phyloP scores from a whole-genome alignment of 2,888 invertebrate species.

The Furcula furcula region DNA sequence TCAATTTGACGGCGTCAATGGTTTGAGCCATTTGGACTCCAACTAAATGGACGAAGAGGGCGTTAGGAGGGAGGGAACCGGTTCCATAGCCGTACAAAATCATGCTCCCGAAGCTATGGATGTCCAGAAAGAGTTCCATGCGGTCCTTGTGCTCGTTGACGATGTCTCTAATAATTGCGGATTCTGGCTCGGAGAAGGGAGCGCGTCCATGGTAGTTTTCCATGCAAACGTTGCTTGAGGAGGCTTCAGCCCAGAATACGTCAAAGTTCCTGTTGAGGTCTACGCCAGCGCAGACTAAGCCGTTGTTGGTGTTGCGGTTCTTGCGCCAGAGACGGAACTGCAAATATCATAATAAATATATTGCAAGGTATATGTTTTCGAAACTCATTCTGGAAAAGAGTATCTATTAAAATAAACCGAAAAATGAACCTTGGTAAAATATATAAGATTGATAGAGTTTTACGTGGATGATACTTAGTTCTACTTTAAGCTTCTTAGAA shows the following conservation, averaged over 20 bases:
- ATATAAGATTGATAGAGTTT: no score
- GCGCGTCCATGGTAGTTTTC: conserved; percentile 83
- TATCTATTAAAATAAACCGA: no score
- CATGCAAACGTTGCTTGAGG: conserved; percentile 73
- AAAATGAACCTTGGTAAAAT: no score
- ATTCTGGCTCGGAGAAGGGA: conserved; percentile 86
- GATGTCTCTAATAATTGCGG: conserved; percentile 76
- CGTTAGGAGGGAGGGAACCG: conserved; percentile 65
- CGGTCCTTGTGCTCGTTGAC: conserved; percentile 66
- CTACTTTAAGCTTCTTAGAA: no score
- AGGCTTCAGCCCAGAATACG: conserved; percentile 81
- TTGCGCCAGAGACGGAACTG: conserved; percentile 85
- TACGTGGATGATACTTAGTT: no score
- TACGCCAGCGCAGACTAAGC: conserved; percentile 80
- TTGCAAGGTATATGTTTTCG: no score
- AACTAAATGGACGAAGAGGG: conserved; percentile 49
- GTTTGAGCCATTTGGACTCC: conserved; percentile 58
- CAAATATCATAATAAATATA: no score
- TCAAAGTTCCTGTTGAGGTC: conserved; percentile 90
- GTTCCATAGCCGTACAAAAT: conserved; percentile 58
- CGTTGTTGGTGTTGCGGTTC: conserved; percentile 67
- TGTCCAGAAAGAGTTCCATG: conserved; percentile 84
- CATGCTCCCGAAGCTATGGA: conserved; percentile 87
- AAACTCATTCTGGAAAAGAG: no score
- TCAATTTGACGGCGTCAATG: conserved; percentile 60